phyloP scores from a whole-genome alignment of 2,888 invertebrate genomes.

The Drosophila atroscutellata region DNA sequence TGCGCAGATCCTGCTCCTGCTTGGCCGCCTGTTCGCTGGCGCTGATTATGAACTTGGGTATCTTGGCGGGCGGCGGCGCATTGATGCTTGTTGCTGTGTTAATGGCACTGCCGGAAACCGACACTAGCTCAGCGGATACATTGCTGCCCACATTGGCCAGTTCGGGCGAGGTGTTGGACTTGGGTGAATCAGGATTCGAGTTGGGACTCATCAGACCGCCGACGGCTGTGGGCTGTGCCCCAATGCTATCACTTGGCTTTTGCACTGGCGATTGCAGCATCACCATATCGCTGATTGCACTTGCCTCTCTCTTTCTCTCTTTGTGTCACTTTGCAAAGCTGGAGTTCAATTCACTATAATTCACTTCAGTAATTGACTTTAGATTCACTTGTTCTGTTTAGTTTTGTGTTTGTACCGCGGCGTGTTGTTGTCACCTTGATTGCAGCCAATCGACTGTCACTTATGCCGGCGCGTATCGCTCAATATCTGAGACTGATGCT shows the following conservation, averaged over 20 bases:
- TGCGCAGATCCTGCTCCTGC: conserved; percentile 78
- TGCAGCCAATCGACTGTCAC: conserved; percentile 83
- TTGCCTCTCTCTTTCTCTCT: conserved; percentile 10
- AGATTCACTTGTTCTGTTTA: conserved; percentile 24
- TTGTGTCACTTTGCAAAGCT: conserved; percentile 14
- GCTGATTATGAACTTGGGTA: conserved; percentile 79
- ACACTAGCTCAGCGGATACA: conserved; percentile 16
- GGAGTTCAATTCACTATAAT: conserved; percentile 9
- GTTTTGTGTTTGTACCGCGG: conserved; percentile 43
- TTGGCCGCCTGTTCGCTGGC: conserved; percentile 56
- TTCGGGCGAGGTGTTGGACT: conserved; percentile 83
- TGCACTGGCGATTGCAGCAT: conserved; percentile 84
- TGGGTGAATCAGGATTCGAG: conserved; percentile 84
- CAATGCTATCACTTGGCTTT: conserved; percentile 70
- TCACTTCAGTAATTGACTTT: conserved; percentile 22
- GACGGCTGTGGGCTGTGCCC: conserved; percentile 67
- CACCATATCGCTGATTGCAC: conserved; percentile 79
- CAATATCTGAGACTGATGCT: conserved; percentile 53
- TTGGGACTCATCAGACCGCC: conserved; percentile 84
- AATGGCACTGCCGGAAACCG: conserved; percentile 31
- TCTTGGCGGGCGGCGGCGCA: conserved; percentile 63
- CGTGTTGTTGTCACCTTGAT: conserved; percentile 80
- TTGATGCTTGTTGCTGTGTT: conserved; percentile 25
- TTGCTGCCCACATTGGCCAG: conserved; percentile 45
- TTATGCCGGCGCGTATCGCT: conserved; percentile 65